Base-by-base conservation (phyloP, 2,888 invertebrate genomes). In the Abscondita cerata region DNA sequence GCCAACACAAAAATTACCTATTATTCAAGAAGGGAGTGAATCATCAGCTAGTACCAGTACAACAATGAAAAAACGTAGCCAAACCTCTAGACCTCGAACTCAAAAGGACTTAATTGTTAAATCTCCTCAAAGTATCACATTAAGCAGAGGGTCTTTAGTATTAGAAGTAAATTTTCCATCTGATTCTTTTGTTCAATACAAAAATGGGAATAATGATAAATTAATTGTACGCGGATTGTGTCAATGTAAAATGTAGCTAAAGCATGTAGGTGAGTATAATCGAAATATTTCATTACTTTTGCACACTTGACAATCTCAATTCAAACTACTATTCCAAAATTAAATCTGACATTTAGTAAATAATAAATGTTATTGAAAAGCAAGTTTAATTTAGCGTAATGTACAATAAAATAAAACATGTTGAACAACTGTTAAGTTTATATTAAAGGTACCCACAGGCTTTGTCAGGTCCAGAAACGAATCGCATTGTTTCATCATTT, bases 81-180 rank as follows among this genome's bases (percentile, higher is more conserved):
- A 12, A 36, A 55, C 34, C 20, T 1, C 34, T 15, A 34, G 48
- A 51, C 20, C 15, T 46, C 46, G 34, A 3, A 51, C 8, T 11
- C n/a, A 11, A 11, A 44, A 44, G n/a, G 4, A 16, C 19, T 11
- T 44, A 13, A 9, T 25, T 36, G 4, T 16, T 12, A 58, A 69
- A 57, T 60, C 72, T 47, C 72, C 77, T 6, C 75, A 76, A 52
- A 75, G 74, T 64, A 73, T 81, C 55, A 63, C 74, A 19, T 67
- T 81, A 44, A 74, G 69, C n/a, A 73, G 77, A 34, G 81, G 80
- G 9, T 73, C 73, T 53, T 70, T 81, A 50, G 74, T 76, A 48
- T 68, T 81, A 9, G 71, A 75, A 0, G 73, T 81, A 11, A 78
- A 77, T 72, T 81, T 81, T 70, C 81, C 81, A 9, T 69, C 78